Evolutionary conservation across 2,113 vertebrate genomes (phyloP).

Genomic region (Coptodon rendalli): DNA sequence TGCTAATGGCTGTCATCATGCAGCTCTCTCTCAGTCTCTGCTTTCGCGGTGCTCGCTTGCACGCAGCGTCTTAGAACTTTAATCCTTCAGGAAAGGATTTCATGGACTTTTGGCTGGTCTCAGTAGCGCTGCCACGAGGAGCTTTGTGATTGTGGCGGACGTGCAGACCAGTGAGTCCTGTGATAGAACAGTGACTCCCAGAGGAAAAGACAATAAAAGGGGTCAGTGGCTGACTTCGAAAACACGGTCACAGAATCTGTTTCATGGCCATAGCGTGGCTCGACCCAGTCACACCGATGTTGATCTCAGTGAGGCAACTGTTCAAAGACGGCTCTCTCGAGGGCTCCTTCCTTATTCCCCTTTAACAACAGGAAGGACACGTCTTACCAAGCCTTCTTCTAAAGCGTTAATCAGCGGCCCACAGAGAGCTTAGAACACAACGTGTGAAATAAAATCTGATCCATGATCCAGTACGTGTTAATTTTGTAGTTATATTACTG

Average conservation of each 20-base stretch:
- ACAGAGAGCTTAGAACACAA: neutral
- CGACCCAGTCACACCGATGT: conserved; percentile 30
- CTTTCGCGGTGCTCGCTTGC: neutral
- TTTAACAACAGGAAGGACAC: conserved; percentile 5
- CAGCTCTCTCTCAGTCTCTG: neutral
- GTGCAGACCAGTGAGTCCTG: conserved; percentile 45
- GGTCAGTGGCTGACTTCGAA: conserved; percentile 52
- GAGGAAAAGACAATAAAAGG: conserved; percentile 49
- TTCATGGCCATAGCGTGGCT: conserved; percentile 10
- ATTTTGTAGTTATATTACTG: neutral
- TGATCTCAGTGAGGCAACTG: conserved; percentile 18
- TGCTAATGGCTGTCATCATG: neutral
- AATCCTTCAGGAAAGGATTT: conserved; percentile 55
- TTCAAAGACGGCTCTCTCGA: conserved; percentile 46
- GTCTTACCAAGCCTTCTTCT: neutral
- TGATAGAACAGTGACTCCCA: conserved; percentile 60
- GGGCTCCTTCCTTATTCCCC: conserved; percentile 19
- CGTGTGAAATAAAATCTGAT: neutral
- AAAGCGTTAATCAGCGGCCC: conserved; percentile 2
- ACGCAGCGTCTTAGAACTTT: conserved; percentile 23
- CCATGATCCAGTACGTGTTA: neutral
- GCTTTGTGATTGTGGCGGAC: conserved; percentile 42
- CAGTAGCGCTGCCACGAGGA: conserved; percentile 42
- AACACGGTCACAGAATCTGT: conserved; percentile 10
- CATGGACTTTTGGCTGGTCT: conserved; percentile 41